Evolutionary conservation across 30 jellyfish, hydroid and myxozoan species (phyloP), one percentile per base, ranked within the genome.

Genomic region (Turritopsis rubra): DNA sequence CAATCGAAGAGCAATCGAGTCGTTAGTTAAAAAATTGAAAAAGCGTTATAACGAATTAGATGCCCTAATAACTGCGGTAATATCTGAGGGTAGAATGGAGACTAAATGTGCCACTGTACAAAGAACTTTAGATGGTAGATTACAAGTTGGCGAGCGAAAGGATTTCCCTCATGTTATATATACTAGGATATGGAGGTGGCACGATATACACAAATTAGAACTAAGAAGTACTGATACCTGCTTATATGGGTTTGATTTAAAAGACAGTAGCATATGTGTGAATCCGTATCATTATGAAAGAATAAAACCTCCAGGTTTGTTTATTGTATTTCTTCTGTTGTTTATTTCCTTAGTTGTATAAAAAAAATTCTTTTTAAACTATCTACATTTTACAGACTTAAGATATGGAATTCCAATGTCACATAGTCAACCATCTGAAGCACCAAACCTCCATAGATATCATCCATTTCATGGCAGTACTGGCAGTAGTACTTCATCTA

Each of bases 151-250:
- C 23, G 99, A 94, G 72, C 54, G 95, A 77, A 94, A 94, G 80
- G 99, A 94, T 65, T 94, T 94, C 75, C 99, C 99, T 0, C 99
- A 94, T 80, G 99, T 94, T 22, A 94, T 86, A 8, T 94, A 94
- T 78, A 91, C 95, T 22, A 80, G 99, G 66, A 81, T 94, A 8
- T 94, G 99, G 99, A 52, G 99, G 70, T 94, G 99, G 99, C 97
- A 95, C 17, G 95, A 89, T 80, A 96, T 89, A 30, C 96, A 94
- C 75, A 94, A 94, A 80, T 79, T 94, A 91, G 99, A 94, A 80
- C 87, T 94, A 5, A 75, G 96, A 29, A 96, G 95, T 76, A 68
- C 71, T 0, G 95, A 85, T 16, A 68, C 88, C 1, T 94, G 99
- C 74, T 96, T 75, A 54, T 89, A 88, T 89, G 99, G 99, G 19